Conservation (phyloP, 2,113 vertebrate species). For the Phalacrocorax pelagicus region DNA sequence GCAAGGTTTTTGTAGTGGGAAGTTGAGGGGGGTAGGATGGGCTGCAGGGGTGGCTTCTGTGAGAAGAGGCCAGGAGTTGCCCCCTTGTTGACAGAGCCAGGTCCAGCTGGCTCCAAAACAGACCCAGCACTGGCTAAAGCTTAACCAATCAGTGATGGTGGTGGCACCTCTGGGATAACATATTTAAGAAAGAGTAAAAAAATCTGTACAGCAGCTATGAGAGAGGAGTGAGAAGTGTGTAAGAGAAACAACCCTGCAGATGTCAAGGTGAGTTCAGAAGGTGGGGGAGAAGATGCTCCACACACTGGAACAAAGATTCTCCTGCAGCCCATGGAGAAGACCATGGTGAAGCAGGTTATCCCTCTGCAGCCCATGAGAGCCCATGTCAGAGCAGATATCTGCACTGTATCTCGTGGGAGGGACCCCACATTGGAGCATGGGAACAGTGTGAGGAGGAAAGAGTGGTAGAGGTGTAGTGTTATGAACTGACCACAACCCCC, state of each 20-base stretch:
- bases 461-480: neutral
- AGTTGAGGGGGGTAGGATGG: too few species aligned
- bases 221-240: neutral
- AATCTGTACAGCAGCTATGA: neutral
- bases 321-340: neutral
- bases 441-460: neutral
- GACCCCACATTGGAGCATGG: neutral
- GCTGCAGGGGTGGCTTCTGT: neutral
- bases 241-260: neutral
- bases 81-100: neutral
- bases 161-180: neutral
- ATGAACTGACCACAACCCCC: neutral
- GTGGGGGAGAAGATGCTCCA: neutral
- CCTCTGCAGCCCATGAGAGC: neutral
- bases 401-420: neutral
- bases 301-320: neutral
- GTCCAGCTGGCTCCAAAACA: neutral
- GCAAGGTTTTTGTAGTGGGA: neutral
- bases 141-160: neutral
- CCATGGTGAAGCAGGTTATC: neutral
- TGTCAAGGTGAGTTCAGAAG: neutral
- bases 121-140: neutral
- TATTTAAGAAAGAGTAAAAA: neutral
- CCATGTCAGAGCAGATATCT: rapidly evolving
- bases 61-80: neutral